phyloP scores from a whole-genome alignment of 2,888 invertebrate genomes.

The Tenthredo notha region DNA sequence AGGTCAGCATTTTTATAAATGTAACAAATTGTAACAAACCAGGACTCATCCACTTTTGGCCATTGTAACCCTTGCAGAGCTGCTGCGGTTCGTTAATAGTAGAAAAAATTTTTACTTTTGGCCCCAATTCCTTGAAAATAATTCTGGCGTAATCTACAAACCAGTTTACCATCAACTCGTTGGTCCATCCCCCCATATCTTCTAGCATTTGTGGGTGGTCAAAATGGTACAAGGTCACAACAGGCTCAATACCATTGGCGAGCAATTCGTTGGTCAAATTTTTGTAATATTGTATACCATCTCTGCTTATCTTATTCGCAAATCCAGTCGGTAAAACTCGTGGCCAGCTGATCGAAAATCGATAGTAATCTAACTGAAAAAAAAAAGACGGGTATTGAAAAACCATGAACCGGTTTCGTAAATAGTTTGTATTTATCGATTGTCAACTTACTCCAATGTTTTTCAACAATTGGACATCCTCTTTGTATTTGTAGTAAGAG shows the following conservation, averaged over 20 bases:
- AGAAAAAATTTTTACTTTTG: not conserved
- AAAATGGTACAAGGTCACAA: no score
- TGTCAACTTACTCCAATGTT: constrained; percentile 15
- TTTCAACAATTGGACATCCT: constrained; percentile 62
- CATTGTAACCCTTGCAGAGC: not conserved
- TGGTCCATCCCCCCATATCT: not conserved
- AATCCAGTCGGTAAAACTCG: constrained; percentile 87
- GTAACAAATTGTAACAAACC: no score
- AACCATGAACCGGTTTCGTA: no score
- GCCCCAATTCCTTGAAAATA: constrained; percentile 13
- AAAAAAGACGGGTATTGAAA: not conserved
- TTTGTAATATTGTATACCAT: constrained; percentile 88
- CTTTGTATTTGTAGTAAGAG: constrained; percentile 84
- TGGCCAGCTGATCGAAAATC: constrained; percentile 89
- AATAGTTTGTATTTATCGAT: no score
- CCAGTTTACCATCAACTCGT: constrained; percentile 22
- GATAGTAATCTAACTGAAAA: constrained; percentile 78
- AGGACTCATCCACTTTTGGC: no score
- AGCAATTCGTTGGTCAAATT: constrained; percentile 86
- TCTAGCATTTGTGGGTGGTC: no score
- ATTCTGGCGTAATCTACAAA: constrained; percentile 15
- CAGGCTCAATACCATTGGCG: constrained; percentile 77
- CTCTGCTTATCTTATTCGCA: constrained; percentile 82
- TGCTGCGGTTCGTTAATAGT: constrained; percentile 18
- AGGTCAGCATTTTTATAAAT: constrained; percentile 63